Conservation (phyloP, 2,797 vertebrate genomes). For the Lacerta viridis region DNA sequence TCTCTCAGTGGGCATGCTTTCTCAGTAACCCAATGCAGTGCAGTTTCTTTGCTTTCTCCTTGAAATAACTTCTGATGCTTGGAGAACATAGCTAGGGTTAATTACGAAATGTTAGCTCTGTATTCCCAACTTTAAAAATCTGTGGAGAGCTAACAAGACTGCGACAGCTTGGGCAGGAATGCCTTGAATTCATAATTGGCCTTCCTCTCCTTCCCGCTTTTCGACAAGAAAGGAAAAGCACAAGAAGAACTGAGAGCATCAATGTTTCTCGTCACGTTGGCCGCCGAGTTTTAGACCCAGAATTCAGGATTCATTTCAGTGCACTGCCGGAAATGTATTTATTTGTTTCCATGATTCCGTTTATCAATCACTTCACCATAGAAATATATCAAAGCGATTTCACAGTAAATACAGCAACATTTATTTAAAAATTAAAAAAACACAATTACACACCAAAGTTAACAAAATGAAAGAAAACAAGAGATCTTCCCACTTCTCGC, state of each 20-base stretch:
- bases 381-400: too few relatives aligned
- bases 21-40: background rate
- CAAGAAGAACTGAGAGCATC: background rate
- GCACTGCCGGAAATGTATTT: too few relatives aligned
- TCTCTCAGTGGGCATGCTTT: background rate
- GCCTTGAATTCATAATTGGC: slow-evolving; percentile 32
- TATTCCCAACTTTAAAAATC: slow-evolving; percentile 11
- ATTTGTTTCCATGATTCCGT: too few relatives aligned
- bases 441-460: too few relatives aligned
- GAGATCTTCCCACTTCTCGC: too few relatives aligned
- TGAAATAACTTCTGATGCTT: slow-evolving; percentile 16
- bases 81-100: slow-evolving; percentile 14
- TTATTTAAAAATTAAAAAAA: too few relatives aligned
- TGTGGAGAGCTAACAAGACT: slow-evolving; percentile 21
- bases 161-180: background rate
- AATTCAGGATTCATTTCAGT: background rate
- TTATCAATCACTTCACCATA: too few relatives aligned
- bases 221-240: background rate
- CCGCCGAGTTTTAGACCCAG: background rate
- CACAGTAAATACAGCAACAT: too few relatives aligned
- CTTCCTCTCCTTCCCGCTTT: background rate
- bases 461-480: too few relatives aligned
- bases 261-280: slow-evolving; percentile 12
- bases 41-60: slow-evolving; percentile 10
- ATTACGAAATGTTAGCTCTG: slow-evolving; percentile 31